Conservation (phyloP, 2,113 vertebrate genomes). For the Gallinago media region DNA sequence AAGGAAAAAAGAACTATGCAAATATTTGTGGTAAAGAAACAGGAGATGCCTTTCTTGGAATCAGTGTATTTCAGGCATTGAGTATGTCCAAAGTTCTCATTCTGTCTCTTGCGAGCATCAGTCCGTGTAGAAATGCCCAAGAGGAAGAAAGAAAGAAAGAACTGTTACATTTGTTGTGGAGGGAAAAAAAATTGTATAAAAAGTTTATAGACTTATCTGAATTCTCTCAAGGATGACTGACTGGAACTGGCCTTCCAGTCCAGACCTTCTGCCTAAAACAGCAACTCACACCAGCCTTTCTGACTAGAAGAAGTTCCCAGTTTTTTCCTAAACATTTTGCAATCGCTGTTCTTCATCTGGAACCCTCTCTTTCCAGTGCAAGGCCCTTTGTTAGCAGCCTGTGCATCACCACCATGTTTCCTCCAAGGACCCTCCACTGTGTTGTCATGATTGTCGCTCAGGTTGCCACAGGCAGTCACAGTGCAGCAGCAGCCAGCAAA, state of each 20-base stretch:
- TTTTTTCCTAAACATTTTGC: background rate
- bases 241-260: background rate
- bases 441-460: rapidly evolving
- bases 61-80: background rate
- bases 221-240: background rate
- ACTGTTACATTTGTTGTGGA: background rate
- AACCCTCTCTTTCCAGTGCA: background rate
- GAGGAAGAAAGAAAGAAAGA: background rate
- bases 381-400: background rate
- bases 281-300: background rate
- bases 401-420: background rate
- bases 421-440: background rate
- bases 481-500: background rate
- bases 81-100: background rate
- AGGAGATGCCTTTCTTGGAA: background rate
- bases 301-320: background rate
- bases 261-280: background rate
- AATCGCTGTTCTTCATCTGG: background rate
- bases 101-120: background rate
- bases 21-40: background rate
- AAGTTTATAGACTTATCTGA: background rate
- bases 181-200: background rate
- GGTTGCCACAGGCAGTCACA: background rate
- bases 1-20: background rate
- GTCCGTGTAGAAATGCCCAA: background rate